Percentiles rank a stretch among this genome's conserved stretches.
phyloP scores from a whole-genome alignment of 2,888 invertebrate genomes.

The Synanthedon andrenaeformis region DNA sequence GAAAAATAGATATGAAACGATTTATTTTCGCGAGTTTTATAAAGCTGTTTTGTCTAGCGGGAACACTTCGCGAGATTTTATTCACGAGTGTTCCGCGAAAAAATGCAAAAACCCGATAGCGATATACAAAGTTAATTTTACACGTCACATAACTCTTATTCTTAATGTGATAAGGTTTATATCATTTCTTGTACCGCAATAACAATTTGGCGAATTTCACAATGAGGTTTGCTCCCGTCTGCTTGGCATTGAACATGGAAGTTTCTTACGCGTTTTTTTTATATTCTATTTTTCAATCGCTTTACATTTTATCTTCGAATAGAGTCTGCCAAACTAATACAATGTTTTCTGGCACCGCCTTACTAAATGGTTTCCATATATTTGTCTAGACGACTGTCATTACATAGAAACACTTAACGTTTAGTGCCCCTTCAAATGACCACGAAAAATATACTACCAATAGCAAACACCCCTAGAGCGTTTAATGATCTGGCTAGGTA shows the following conservation, averaged over 20 bases:
- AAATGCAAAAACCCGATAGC: not conserved
- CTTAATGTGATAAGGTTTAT: not conserved
- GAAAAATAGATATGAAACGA: not conserved
- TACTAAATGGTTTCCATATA: no score
- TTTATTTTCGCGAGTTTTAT: not conserved
- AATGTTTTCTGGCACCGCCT: not conserved
- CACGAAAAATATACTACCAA: no score
- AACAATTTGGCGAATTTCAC: slow-evolving; percentile 2
- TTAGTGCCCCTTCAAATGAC: no score
- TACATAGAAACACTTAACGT: no score
- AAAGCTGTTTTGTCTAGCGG: slow-evolving; percentile 1
- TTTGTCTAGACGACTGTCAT: no score
- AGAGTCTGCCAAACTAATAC: not conserved
- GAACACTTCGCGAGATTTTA: slow-evolving; percentile 2
- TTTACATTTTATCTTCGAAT: not conserved
- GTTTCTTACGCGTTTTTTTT: slow-evolving; percentile 17
- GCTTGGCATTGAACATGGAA: slow-evolving; percentile 16
- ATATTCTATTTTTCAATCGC: not conserved
- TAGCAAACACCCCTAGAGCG: no score
- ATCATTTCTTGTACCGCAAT: not conserved
- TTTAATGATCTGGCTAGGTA: no score
- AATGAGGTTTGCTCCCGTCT: slow-evolving; percentile 15
- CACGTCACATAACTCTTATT: not conserved
- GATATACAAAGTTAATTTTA: not conserved
- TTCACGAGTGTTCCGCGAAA: slow-evolving; percentile 1